phyloP scores from a whole-genome alignment of 1,140 invertebrate genomes.

The Eupristina koningsbergeri region DNA sequence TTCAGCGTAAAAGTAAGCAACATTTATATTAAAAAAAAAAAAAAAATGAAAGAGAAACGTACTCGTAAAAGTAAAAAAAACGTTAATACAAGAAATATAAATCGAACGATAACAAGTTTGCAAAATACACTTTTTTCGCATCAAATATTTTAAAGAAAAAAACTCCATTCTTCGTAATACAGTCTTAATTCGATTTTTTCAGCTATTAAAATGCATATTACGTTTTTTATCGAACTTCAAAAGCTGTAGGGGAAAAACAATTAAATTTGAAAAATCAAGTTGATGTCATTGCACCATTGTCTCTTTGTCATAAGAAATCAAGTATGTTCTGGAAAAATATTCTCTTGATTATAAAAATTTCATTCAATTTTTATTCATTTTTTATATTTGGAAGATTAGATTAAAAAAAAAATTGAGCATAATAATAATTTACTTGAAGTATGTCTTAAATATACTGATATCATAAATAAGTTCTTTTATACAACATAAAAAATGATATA shows the following conservation, averaged over 20 bases:
- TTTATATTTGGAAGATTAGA: not conserved
- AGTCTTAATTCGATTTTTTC: constrained; percentile 35
- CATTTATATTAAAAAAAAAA: constrained; percentile 47
- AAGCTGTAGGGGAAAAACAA: constrained; percentile 45
- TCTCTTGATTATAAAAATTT: constrained; percentile 35
- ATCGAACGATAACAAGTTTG: constrained; percentile 49
- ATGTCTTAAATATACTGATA: constrained; percentile 47
- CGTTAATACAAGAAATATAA: constrained; percentile 39
- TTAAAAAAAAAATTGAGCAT: constrained; percentile 45
- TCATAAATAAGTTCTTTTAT: constrained; percentile 46
- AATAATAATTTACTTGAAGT: constrained; percentile 16
- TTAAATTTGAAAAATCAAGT: constrained; percentile 44
- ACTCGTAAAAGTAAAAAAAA: constrained; percentile 32
- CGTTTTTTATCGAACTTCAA: not conserved
- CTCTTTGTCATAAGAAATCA: constrained; percentile 56
- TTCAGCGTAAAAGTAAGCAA: constrained; percentile 49
- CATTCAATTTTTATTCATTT: not conserved
- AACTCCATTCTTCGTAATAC: constrained; percentile 36
- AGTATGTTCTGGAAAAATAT: constrained; percentile 60
- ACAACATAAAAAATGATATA: constrained; percentile 41
- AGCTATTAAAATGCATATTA: constrained; percentile 36
- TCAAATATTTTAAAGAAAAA: constrained; percentile 42
- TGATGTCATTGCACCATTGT: constrained; percentile 64
- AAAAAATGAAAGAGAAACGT: constrained; percentile 37
- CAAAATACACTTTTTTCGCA: constrained; percentile 31